Base-by-base conservation (phyloP, 2,113 vertebrate species). In the Phocoena phocoena region DNA sequence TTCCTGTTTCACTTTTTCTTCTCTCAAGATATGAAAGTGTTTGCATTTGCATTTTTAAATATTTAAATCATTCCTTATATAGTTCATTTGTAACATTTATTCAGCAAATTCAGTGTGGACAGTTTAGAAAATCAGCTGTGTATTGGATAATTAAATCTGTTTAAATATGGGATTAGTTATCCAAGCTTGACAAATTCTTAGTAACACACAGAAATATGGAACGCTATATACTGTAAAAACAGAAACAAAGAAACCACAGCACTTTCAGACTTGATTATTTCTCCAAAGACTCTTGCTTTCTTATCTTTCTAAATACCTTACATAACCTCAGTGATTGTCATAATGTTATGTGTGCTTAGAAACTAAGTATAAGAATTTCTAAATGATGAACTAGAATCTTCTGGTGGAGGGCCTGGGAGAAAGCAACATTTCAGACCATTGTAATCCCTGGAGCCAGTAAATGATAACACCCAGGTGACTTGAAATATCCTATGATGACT, bases 131-230 rank as follows among this genome's bases (percentile, higher is more conserved):
- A 92, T 86, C 95, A 95, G 2, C 58, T 4, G 21, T 97, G 95
- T 97, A 95, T 86, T 97, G 0, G 20, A 26, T 95, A 98, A 97
- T 93, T 92, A 97, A 96, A 90, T 97, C 63, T 84, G 11, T 95
- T 98, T 98, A 96, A 98, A 96, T 81, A 96, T 74, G 65, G n/a
- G 97, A 98, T 98, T 98, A 96, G 55, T 97, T 97, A 91, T 88
- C 88, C 58, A 92, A 95, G 60, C 41, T 36, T 41, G 93, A 83
- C 33, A 92, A 95, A 97, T 81, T 97, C 74, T 0, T 47, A 83
- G 90, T 96, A 97, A 93, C 2, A 95, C 83, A 38, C 17, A 76
- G 58, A 93, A 79, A 79, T 88, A 79, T 82, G 26, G 74, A 96
- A 95, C 76, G 68, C 4, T 87, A 1, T 33, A 91, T 90, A 60